Base-by-base conservation (phyloP, 2,888 invertebrate genomes). In the Platerodrilus igneus region DNA sequence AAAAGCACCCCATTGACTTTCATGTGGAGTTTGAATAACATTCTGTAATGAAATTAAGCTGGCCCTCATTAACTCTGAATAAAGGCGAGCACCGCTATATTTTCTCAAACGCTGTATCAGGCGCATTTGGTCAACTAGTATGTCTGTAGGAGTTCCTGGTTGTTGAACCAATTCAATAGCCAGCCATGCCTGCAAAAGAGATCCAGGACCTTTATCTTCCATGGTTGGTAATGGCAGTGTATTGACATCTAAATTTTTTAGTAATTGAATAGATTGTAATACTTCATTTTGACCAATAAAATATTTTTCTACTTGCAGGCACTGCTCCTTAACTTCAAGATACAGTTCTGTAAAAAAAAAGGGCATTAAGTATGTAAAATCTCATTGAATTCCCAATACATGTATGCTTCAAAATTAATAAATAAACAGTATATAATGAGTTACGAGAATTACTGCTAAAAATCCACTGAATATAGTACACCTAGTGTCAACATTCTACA, bases 1-100 rank as follows among this genome's bases (percentile, higher is more conserved):
- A 62, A 94, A 93, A 6, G 94, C 92, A 8, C 91, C 90, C 92
- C 94, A 94, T 56, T 91, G 80, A 3, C 91, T 83, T 58, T 93
- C 92, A 53, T 87, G 86, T 5, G 83, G 78, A 26, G 85, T 86
- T 52, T 85, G 86, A 33, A 83, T 82, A 0, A 86, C 86, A 66
- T 92, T 90, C 58, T 90, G 85, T 3, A 95, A 68, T n/a, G 90
- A 89, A 58, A 94, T 81, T 41, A 94, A 80, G 57, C 91, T 89
- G 0, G 91, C 88, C 47, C 93, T 75, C 53, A 94, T 85, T 17
- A 95, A 75, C 73, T 95, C 94, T 62, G 87, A 86, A 60, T 87
- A 93, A 1, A 95, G 67, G 49, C 89, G 78, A 1, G 88, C 76
- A 51, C 84, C 77, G n/a, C 81, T 75, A 53, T 87, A 85, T 35